Conservation (phyloP, 2,797 vertebrate species). For the Bryconaethiops microstoma region DNA sequence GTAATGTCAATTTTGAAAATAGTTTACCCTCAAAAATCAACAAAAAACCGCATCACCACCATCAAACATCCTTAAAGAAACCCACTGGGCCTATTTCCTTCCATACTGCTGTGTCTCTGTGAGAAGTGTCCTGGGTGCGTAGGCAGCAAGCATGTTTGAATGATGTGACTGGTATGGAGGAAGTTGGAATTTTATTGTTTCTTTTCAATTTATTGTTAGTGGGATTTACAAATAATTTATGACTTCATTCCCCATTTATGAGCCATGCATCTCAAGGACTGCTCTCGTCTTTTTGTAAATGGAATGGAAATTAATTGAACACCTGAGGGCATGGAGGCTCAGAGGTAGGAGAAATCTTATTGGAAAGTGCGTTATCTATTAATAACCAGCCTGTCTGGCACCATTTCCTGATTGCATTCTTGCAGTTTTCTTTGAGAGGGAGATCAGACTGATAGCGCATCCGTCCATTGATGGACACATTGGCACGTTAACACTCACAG, state of each 20-base stretch:
- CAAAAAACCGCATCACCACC: too few species aligned
- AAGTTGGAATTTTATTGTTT: neutral
- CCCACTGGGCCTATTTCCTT: too few species aligned
- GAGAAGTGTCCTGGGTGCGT: neutral
- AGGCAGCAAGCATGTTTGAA: neutral
- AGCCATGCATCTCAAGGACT: slow-evolving; percentile 29
- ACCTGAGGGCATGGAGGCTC: slow-evolving; percentile 38
- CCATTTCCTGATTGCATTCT: slow-evolving; percentile 27
- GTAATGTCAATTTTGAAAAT: too few species aligned
- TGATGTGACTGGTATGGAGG: neutral
- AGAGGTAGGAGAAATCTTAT: slow-evolving; percentile 37
- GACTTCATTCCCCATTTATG: slow-evolving; percentile 27
- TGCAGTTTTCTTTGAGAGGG: slow-evolving; percentile 26
- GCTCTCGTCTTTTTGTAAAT: slow-evolving; percentile 30
- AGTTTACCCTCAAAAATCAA: too few species aligned
- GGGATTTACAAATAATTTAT: slow-evolving; percentile 35
- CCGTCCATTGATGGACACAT: neutral
- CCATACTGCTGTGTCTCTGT: slow-evolving; percentile 1
- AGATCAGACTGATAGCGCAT: neutral
- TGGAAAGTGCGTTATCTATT: slow-evolving; percentile 45
- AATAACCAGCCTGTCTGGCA: slow-evolving; percentile 35
- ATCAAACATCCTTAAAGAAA: too few species aligned
- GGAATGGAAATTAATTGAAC: slow-evolving; percentile 49
- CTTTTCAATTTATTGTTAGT: slow-evolving; percentile 14
- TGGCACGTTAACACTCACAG: neutral